Percentiles rank a stretch among this genome's conserved stretches.
Conservation (phyloP, 2,797 vertebrate genomes). For the Leuciscus waleckii region DNA sequence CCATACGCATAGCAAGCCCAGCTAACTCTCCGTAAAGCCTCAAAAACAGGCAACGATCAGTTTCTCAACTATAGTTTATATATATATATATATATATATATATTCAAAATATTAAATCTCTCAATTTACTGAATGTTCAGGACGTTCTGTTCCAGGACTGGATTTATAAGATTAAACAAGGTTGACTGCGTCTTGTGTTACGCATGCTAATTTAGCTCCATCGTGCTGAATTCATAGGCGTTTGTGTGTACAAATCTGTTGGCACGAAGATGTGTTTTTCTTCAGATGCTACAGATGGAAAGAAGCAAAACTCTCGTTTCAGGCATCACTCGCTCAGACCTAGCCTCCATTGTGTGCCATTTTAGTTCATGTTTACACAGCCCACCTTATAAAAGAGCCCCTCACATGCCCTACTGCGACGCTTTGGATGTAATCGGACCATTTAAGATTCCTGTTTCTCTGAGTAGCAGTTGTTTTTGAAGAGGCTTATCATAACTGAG, state of each 20-base stretch:
- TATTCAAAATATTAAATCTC: background rate
- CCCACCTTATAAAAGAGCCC: constrained; percentile 49
- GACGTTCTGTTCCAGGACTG: constrained; percentile 23
- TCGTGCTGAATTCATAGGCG: constrained; percentile 6
- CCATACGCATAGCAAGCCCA: background rate
- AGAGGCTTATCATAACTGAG: constrained; percentile 22
- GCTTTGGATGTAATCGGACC: background rate
- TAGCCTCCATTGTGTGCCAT: constrained; percentile 49
- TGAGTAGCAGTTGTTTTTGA: constrained; percentile 28
- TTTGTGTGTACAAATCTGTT: constrained; percentile 34
- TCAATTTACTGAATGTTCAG: constrained; percentile 25
- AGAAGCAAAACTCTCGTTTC: constrained; percentile 65
- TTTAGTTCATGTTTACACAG: constrained; percentile 51
- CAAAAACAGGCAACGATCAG: constrained; percentile 33
- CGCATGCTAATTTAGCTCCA: background rate
- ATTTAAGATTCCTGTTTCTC: constrained; percentile 9
- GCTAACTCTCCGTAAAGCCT: background rate
- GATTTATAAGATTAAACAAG: constrained; percentile 43
- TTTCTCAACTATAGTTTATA: constrained; percentile 13
- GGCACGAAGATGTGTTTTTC: constrained; percentile 59
- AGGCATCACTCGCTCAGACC: constrained; percentile 69
- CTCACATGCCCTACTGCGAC: background rate
- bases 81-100: too few relatives aligned
- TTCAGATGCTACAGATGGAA: constrained; percentile 64
- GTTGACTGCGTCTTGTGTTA: background rate